These are phyloP conservation scores for Corythornis cristatus DNA, from an alignment of 2,113 vertebrate genomes.

Conservation along the genomic window DNA sequence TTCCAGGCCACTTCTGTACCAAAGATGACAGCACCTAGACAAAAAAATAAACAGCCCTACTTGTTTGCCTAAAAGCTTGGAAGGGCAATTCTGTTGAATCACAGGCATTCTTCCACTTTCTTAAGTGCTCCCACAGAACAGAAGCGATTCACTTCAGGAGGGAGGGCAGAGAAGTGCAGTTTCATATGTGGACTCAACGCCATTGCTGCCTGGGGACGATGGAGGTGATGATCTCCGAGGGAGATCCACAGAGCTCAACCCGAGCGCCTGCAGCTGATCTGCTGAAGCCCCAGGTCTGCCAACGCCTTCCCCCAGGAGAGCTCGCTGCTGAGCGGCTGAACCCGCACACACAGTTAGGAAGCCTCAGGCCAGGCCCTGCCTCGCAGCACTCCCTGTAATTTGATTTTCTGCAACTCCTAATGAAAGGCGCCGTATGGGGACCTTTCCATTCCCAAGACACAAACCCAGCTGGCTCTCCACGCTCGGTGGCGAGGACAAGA, in stretches of 20 bases:
- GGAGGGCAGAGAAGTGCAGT: neutral
- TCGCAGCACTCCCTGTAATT: neutral
- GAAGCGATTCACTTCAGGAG: neutral
- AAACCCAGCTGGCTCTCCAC: neutral
- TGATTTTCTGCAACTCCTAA: neutral
- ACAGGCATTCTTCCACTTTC: neutral
- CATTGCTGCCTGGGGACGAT: neutral
- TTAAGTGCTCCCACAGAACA: fast-evolving
- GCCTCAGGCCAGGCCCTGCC: neutral
- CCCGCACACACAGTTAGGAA: neutral
- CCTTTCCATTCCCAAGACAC: neutral
- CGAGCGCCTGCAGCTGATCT: neutral
- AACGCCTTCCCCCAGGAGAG: neutral
- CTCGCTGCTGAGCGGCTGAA: neutral
- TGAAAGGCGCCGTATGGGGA: neutral
- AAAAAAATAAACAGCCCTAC: neutral
- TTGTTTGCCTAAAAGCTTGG: neutral
- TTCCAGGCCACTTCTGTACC: neutral
- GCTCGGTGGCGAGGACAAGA: neutral
- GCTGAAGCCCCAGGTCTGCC: neutral
- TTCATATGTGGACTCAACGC: fast-evolving
- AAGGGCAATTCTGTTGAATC: neutral
- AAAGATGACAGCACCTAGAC: neutral
- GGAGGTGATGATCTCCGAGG: neutral
- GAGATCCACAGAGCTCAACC: neutral